Evolutionary conservation across 2,113 vertebrate species (phyloP), one percentile per base, ranked within the genome.

Genomic region (Dunckerocampus dactyliophorus): DNA sequence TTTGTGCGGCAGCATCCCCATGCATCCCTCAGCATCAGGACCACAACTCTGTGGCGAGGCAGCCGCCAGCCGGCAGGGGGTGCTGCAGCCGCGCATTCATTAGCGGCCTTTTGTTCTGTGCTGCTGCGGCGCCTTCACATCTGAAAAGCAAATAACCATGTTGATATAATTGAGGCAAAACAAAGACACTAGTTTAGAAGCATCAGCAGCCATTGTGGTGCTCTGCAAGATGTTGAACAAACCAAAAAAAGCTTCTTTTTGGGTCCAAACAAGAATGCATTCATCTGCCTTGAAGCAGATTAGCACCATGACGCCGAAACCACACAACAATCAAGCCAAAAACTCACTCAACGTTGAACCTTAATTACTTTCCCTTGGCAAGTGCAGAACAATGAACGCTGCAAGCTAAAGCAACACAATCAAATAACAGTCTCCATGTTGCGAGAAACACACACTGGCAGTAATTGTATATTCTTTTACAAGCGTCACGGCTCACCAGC

Each of bases 11-110:
- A 83, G 49, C n/a, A 22, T 28, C 84, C 85, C 73, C 67, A 65
- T 1, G 31, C 67, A 81, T 77, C 77, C 37, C 64, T 77, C 89
- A 90, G 89, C 90, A 92, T 91, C 91, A 92, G 91, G 82, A 92
- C 91, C 91, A 82, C 75, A 50, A 62, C 59, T 57, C 19, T 3
- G 57, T 1, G 60, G 70, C 87, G 82, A 80, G 83, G 83, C 83
- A 84, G 48, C 52, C 47, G 68, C 62, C 28, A 12, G 43, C 45
- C 11, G 11, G 46, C 24, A 60, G 59, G 59, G 59, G 45, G 24
- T 60, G 59, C 46, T 60, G 46, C 4, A 28, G 59, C 12, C 16
- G 43, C 22, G 45, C 16, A 28, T 59, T 22, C 45, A 17, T 42
- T 42, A 42, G 39, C 39, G 39, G 39, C 39, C 39, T 42, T 42